These are phyloP conservation scores for Pseudoatta argentina DNA, from an alignment of 1,140 invertebrate genomes.

Conservation along the genomic window DNA sequence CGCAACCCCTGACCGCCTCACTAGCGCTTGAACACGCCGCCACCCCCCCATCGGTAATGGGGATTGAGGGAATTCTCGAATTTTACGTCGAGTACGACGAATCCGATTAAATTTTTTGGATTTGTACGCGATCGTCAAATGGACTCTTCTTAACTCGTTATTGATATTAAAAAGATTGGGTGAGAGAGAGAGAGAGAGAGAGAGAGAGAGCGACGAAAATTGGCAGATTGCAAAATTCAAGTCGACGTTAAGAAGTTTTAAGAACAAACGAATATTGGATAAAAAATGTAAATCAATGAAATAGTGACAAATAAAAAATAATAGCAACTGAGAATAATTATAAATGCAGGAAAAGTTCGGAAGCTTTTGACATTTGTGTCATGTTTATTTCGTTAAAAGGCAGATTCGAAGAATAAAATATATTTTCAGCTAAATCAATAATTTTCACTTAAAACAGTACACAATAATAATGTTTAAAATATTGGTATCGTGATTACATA, in stretches of 20 bases:
- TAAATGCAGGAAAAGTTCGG: background rate
- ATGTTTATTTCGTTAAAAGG: background rate
- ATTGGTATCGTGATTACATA: background rate
- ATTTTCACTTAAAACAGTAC: background rate
- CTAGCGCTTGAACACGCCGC: constrained; percentile 38
- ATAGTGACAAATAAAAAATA: background rate
- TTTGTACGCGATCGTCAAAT: background rate
- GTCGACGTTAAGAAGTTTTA: background rate
- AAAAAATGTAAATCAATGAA: background rate
- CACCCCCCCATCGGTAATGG: background rate
- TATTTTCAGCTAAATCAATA: background rate
- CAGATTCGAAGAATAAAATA: background rate
- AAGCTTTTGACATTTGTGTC: background rate
- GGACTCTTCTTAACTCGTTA: constrained; percentile 1
- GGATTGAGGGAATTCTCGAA: constrained; percentile 50
- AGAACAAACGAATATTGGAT: background rate
- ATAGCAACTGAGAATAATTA: background rate
- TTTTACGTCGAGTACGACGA: constrained; percentile 13
- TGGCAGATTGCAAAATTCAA: background rate
- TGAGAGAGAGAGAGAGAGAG: too few species aligned
- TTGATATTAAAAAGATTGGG: background rate
- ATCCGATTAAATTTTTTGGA: constrained; percentile 32
- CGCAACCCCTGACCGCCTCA: constrained; percentile 40
- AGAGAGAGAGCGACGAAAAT: background rate
- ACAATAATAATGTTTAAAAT: background rate